A percentile compares a stretch with the other conserved stretches of the same genome.
These are phyloP conservation scores for Limnephilus auricula DNA, from an alignment of 2,888 invertebrate species.

Conservation along the genomic window DNA sequence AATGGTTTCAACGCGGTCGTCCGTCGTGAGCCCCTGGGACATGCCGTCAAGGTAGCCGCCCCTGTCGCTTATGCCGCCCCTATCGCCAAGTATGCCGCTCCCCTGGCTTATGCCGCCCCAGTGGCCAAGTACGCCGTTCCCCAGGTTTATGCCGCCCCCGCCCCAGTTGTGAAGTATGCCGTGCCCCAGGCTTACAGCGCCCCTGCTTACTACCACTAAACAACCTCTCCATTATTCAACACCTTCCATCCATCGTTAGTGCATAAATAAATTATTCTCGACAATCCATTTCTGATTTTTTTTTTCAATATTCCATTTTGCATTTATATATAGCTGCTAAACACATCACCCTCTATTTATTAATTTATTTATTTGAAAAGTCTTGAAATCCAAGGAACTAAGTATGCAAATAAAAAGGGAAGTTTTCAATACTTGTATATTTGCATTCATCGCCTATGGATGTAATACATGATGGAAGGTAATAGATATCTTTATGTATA, in stretches of 20 bases:
- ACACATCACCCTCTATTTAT: too few relatives aligned
- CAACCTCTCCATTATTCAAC: neutral
- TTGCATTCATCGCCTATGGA: too few relatives aligned
- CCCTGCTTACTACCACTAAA: constrained; percentile 67
- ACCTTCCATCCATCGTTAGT: too few relatives aligned
- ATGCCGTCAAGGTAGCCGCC: constrained; percentile 66
- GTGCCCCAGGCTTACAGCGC: constrained; percentile 65
- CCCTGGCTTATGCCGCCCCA: constrained; percentile 58
- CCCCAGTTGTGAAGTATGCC: constrained; percentile 67
- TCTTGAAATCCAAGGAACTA: too few relatives aligned
- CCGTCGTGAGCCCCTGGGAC: constrained; percentile 71
- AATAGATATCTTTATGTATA: too few relatives aligned
- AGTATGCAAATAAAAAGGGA: too few relatives aligned
- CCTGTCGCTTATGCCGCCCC: constrained; percentile 62
- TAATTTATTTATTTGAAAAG: too few relatives aligned
- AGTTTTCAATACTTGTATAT: too few relatives aligned
- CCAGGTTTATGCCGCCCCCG: constrained; percentile 58
- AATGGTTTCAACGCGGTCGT: constrained; percentile 78
- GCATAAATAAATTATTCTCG: constrained; percentile 26
- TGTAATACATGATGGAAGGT: too few relatives aligned
- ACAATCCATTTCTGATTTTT: neutral
- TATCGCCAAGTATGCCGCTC: constrained; percentile 66
- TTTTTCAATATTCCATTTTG: neutral
- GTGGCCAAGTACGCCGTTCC: constrained; percentile 64
- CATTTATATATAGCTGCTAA: too few relatives aligned